Evolutionary conservation across 2,888 invertebrate species (phyloP).

Genomic region (Hermodice carunculata): DNA sequence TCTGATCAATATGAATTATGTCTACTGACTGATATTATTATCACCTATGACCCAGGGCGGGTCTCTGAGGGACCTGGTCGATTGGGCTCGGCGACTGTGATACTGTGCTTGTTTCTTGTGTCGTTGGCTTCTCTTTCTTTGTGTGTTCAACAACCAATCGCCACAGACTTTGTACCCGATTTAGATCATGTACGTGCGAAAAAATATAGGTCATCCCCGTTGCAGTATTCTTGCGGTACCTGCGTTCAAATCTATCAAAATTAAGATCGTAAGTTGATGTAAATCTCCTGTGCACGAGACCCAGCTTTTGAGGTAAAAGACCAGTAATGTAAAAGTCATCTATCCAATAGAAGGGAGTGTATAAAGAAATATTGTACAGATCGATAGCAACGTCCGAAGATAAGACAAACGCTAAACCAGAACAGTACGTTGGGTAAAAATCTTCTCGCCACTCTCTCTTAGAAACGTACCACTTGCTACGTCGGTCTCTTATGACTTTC

Average conservation of each 20-base stretch:
- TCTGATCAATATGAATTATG: too few species aligned
- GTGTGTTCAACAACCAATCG: too few species aligned
- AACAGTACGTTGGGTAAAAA: slow-evolving; percentile 71
- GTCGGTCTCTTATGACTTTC: slow-evolving; percentile 69
- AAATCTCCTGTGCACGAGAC: slow-evolving; percentile 55
- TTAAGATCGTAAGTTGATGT: slow-evolving; percentile 63
- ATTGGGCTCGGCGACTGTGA: too few species aligned
- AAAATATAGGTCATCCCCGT: slow-evolving; percentile 54
- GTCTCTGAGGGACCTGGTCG: too few species aligned
- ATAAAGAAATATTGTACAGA: slow-evolving; percentile 76
- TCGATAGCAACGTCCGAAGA: slow-evolving; percentile 76
- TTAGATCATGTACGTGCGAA: slow-evolving; percentile 62
- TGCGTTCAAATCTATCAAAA: slow-evolving; percentile 52
- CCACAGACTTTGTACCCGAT: slow-evolving; percentile 60
- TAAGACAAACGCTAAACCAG: slow-evolving; percentile 73
- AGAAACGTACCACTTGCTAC: slow-evolving; percentile 71
- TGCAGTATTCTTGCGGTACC: slow-evolving; percentile 57
- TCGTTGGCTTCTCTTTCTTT: too few species aligned
- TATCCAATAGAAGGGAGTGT: slow-evolving; percentile 79
- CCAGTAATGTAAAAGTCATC: slow-evolving; percentile 92
- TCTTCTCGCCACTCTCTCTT: slow-evolving; percentile 66
- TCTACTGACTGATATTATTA: too few species aligned
- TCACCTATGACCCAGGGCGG: too few species aligned
- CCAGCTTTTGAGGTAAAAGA: slow-evolving; percentile 72
- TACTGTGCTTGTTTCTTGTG: too few species aligned